Evolutionary conservation across 2,113 vertebrate genomes (phyloP).

Genomic region (Heloderma charlesbogerti): DNA sequence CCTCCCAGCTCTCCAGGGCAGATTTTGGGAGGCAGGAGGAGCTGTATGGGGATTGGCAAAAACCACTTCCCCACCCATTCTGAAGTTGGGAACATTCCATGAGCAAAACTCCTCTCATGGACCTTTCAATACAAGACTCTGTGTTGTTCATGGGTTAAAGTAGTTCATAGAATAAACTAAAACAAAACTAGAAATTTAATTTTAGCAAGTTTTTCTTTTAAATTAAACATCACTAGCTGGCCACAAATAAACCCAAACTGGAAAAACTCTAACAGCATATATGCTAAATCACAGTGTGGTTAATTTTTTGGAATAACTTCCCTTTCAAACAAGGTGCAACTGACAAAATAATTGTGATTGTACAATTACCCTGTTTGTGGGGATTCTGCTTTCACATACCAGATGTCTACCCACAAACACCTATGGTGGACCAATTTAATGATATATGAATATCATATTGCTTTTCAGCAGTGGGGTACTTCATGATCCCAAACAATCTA

Average conservation of each 20-base stretch:
- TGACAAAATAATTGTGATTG: not conserved
- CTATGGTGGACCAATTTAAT: not conserved
- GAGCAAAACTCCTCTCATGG: no score
- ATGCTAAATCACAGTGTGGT: not conserved
- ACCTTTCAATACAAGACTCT: no score
- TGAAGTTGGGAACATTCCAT: no score
- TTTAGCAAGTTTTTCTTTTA: not conserved
- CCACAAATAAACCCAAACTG: not conserved
- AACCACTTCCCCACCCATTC: no score
- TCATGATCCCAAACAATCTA: not conserved
- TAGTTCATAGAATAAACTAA: not conserved
- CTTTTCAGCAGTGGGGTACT: conserved; percentile 20
- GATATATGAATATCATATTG: fast-evolving
- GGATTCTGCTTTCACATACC: not conserved
- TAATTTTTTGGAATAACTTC: not conserved
- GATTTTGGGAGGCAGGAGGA: no score
- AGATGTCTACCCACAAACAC: not conserved
- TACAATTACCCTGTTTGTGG: not conserved
- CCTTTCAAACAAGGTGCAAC: not conserved
- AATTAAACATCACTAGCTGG: no score
- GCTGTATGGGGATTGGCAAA: no score
- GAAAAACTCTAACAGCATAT: not conserved
- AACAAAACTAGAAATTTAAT: not conserved
- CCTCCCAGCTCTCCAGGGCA: no score
- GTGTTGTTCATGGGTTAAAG: conserved; percentile 11